Evolutionary conservation across 2,113 vertebrate genomes (phyloP), one percentile per base, ranked within the genome.

Genomic region (Cardinalis cardinalis): DNA sequence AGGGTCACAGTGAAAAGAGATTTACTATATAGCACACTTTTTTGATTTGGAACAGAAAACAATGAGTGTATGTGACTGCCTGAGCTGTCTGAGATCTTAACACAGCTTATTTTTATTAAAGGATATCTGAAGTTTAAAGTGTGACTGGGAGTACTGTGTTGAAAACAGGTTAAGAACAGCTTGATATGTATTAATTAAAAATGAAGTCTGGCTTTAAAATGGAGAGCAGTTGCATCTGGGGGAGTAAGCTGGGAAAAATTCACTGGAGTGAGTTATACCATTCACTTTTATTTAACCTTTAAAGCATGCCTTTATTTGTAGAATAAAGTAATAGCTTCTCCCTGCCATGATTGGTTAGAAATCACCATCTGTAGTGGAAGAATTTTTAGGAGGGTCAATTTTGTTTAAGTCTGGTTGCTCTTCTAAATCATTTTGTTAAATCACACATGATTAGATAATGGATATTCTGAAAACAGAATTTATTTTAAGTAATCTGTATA

Each of bases 41-140:
- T 93, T 80, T 96, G 72, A 92, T 94, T 90, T 38, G 19, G 87
- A 94, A 46, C 85, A 90, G 96, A 94, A 93, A 88, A 95, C 79
- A 93, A 69, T 94, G 76, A 65, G 52, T 64, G 72, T 55, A 81
- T 90, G 52, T 90, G 68, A 82, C 44, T 91, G 85, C 18, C 46
- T 87, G 85, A 90, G 32, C 72, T 93, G 86, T 43, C 77, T 87
- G 78, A 86, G 83, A 78, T 87, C 68, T 92, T 91, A 78, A 90
- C 72, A 90, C 87, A 93, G 80, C 83, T 95, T 96, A 95, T 74
- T 92, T 95, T 94, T 88, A 96, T 95, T 96, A 96, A 93, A 93
- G 90, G 63, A 95, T 93, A 95, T 85, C 73, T 88, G 78, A 87
- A 87, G 58, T 89, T 94, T 76, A 65, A 95, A 92, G 89, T 93